Conservation (phyloP, 2,113 vertebrate genomes). For the Egretta garzetta region DNA sequence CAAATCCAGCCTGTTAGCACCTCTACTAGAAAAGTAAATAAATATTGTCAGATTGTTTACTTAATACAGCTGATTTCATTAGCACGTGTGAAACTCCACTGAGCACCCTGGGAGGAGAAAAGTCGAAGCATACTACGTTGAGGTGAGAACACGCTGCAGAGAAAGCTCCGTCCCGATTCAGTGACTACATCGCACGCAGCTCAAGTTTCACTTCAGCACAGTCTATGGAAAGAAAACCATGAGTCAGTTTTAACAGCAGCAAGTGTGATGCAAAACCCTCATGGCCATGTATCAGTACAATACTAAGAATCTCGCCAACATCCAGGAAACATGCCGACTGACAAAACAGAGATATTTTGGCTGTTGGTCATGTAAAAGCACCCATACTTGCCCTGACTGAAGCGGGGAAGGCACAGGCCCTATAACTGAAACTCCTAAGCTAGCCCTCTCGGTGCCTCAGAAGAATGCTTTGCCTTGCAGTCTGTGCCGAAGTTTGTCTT, state of each 20-base stretch:
- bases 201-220: conserved; percentile 14
- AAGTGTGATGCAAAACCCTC: background rate
- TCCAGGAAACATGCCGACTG: background rate
- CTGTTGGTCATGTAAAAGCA: background rate
- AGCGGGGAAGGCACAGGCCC: background rate
- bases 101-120: background rate
- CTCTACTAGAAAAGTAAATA: background rate
- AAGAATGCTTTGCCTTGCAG: background rate
- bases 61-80: background rate
- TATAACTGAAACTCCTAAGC: background rate
- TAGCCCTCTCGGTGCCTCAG: background rate
- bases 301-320: background rate
- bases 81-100: background rate
- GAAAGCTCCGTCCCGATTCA: background rate
- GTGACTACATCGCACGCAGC: background rate
- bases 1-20: background rate
- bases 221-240: background rate
- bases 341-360: background rate
- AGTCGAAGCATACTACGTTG: background rate
- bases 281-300: background rate
- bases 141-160: background rate
- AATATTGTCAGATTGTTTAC: background rate
- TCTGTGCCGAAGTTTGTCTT: background rate
- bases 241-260: conserved; percentile 4
- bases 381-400: background rate